Evolutionary conservation across 92 coral and sea anemone genomes (phyloP).

Genomic region (Porites lobata): DNA sequence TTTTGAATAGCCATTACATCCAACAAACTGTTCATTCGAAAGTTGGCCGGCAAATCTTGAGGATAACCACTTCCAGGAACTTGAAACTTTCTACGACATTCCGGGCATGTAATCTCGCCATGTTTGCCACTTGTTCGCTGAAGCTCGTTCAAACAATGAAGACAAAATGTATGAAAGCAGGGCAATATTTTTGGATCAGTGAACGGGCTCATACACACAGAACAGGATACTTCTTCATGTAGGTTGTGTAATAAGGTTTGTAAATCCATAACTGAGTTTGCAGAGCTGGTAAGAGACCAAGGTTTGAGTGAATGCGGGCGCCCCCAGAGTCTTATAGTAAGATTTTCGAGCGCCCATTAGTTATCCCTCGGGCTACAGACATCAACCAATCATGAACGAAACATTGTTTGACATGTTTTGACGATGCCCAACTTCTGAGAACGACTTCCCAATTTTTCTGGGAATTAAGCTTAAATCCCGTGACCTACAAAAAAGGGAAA

Average conservation of each 20-base stretch:
- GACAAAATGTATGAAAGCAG: background rate
- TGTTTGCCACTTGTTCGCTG: background rate
- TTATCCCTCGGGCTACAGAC: background rate
- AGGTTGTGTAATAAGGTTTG: slow-evolving; percentile 5
- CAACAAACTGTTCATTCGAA: slow-evolving; percentile 48
- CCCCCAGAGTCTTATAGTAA: too few relatives aligned
- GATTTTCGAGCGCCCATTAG: too few relatives aligned
- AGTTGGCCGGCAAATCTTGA: slow-evolving; percentile 40
- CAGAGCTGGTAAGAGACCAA: background rate
- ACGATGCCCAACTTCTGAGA: background rate
- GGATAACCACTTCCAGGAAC: slow-evolving; percentile 1
- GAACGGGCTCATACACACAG: slow-evolving; percentile 7
- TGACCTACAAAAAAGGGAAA: background rate
- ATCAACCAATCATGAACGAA: background rate
- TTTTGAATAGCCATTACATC: background rate
- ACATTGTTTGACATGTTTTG: too few relatives aligned
- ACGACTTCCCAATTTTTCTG: background rate
- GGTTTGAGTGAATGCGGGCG: too few relatives aligned
- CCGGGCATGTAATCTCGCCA: background rate
- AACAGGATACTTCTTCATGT: slow-evolving; percentile 10
- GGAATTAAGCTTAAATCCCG: background rate
- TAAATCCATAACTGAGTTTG: background rate
- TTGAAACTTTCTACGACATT: background rate
- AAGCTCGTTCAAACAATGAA: background rate
- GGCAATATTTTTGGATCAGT: background rate